Evolutionary conservation across 2,113 vertebrate species (phyloP).

Genomic region (Pituophis catenifer): DNA sequence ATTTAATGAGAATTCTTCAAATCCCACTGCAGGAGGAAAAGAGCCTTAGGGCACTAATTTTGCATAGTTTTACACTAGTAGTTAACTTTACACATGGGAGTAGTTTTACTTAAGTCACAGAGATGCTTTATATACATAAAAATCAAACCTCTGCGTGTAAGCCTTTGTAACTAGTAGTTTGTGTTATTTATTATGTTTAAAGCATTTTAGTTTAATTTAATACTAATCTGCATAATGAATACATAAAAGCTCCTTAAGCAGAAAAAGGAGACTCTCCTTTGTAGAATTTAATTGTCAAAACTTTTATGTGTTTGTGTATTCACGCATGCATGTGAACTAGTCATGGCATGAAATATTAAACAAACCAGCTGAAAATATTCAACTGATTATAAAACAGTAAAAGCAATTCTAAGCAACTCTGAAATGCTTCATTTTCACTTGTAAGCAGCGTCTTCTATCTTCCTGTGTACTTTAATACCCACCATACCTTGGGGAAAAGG

Average conservation of each 20-base stretch:
- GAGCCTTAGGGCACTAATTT: conserved; percentile 20
- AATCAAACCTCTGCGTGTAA: neutral
- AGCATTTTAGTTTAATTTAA: conserved; percentile 47
- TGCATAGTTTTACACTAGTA: conserved; percentile 22
- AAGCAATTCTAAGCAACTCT: conserved; percentile 39
- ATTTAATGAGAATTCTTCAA: conserved; percentile 32
- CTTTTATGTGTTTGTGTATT: conserved; percentile 46
- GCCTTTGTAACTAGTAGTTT: neutral
- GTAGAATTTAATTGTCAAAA: conserved; percentile 38
- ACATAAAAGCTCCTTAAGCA: conserved; percentile 51
- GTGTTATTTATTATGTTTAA: conserved; percentile 44
- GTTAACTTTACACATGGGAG: conserved; percentile 12
- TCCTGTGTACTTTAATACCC: conserved; percentile 22
- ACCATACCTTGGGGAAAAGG: neutral
- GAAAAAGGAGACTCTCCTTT: conserved; percentile 45
- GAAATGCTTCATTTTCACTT: conserved; percentile 36
- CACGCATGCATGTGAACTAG: conserved; percentile 21
- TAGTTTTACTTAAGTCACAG: conserved; percentile 18
- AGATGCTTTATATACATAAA: conserved; percentile 23
- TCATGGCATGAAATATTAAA: conserved; percentile 25
- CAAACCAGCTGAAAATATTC: conserved; percentile 47
- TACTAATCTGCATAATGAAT: conserved; percentile 42
- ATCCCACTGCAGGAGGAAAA: conserved; percentile 25
- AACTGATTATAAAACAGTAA: conserved; percentile 50
- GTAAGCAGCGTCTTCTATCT: conserved; percentile 42